Conservation (phyloP, 2,113 vertebrate species). For the Cettia cetti region DNA sequence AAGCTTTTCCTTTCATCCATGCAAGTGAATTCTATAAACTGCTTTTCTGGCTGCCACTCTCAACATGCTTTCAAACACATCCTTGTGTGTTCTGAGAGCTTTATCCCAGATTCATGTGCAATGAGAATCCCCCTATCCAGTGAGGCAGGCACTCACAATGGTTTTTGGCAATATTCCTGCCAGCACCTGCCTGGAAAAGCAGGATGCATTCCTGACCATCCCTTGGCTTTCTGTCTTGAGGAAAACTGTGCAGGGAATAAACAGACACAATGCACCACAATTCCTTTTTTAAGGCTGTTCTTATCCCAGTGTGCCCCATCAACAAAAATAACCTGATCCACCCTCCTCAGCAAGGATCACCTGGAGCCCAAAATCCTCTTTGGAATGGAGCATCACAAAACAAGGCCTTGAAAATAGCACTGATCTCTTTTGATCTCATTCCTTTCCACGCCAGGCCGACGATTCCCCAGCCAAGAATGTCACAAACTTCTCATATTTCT, state of each 20-base stretch:
- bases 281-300: background rate
- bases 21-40: background rate
- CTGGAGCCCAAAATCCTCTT: background rate
- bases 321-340: background rate
- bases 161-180: background rate
- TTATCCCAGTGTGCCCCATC: background rate
- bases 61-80: background rate
- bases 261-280: background rate
- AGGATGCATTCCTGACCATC: background rate
- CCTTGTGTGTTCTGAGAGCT: accelerated
- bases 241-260: background rate
- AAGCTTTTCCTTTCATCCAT: background rate
- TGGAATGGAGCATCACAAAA: background rate
- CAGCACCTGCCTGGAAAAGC: background rate
- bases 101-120: background rate
- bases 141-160: background rate
- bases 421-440: slow-evolving; percentile 40
- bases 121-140: background rate
- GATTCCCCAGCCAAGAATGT: slow-evolving; percentile 68
- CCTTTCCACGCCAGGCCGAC: slow-evolving; percentile 54
- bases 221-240: background rate
- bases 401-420: slow-evolving; percentile 55
- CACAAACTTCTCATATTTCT: slow-evolving; percentile 66
- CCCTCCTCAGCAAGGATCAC: background rate
- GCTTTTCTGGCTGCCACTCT: background rate